Evolutionary conservation across 2,888 invertebrate species (phyloP).

Genomic region (Scelioninae gen. 1): DNA sequence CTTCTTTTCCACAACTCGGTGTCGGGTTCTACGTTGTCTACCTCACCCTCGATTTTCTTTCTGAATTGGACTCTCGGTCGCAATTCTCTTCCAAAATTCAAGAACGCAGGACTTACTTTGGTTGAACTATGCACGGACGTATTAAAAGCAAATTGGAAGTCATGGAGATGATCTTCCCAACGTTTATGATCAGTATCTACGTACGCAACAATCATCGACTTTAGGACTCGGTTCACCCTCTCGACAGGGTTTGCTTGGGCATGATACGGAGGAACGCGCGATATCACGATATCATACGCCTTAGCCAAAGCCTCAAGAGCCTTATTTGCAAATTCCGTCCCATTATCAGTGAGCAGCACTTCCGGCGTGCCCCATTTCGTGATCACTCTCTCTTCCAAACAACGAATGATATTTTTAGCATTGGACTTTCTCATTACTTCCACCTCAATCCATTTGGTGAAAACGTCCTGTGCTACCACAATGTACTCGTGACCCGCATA

Average conservation of each 20-base stretch:
- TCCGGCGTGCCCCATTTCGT: slow-evolving; percentile 10
- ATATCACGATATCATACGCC: slow-evolving; percentile 29
- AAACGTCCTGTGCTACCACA: slow-evolving; percentile 1
- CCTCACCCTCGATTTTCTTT: too few species aligned
- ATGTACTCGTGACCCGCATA: slow-evolving; percentile 12
- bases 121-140: not conserved
- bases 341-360: slow-evolving; percentile 35
- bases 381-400: slow-evolving; percentile 2
- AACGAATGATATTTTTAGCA: slow-evolving; percentile 4
- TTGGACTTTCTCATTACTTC: not conserved
- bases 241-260: slow-evolving; percentile 74
- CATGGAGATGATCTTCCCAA: not conserved
- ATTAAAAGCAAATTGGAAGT: slow-evolving; percentile 15
- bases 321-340: slow-evolving; percentile 34
- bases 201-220: slow-evolving; percentile 62
- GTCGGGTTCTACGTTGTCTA: too few species aligned
- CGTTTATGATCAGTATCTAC: not conserved
- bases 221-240: slow-evolving; percentile 69
- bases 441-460: slow-evolving; percentile 26
- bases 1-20: too few species aligned
- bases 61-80: slow-evolving; percentile 6
- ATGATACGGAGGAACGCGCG: slow-evolving; percentile 65
- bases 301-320: slow-evolving; percentile 1
- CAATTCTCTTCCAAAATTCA: not conserved
- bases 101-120: slow-evolving; percentile 4